These are phyloP conservation scores for Dilophus febrilis DNA, from an alignment of 2,888 invertebrate species.

Conservation along the genomic window DNA sequence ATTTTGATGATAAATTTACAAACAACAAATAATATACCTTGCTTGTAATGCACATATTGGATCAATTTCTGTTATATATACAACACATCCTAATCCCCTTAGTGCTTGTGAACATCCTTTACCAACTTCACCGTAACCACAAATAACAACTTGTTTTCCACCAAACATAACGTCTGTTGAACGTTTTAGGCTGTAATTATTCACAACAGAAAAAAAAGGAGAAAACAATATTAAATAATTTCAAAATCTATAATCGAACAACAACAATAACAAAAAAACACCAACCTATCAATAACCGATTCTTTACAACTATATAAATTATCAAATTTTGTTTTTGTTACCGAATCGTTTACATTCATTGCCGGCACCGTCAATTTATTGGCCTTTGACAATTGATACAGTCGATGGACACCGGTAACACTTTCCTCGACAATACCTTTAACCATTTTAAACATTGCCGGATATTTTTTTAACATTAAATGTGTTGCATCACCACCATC, in stretches of 20 bases:
- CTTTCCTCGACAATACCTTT: slow-evolving; percentile 96
- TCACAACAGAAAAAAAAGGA: background rate
- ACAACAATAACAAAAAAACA: slow-evolving; percentile 1
- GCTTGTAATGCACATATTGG: slow-evolving; percentile 96
- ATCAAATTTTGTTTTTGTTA: slow-evolving; percentile 96
- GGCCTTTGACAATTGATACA: slow-evolving; percentile 89
- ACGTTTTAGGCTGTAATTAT: slow-evolving; percentile 29
- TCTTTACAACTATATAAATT: slow-evolving; percentile 92
- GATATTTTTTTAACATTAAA: slow-evolving; percentile 89
- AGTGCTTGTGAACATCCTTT: slow-evolving; percentile 93
- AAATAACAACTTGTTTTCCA: slow-evolving; percentile 89
- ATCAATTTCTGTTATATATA: slow-evolving; percentile 80
- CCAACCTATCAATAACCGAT: slow-evolving; percentile 66
- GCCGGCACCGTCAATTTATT: slow-evolving; percentile 89
- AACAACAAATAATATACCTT: no score
- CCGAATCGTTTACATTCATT: slow-evolving; percentile 97
- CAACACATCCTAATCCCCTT: slow-evolving; percentile 87
- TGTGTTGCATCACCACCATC: slow-evolving; percentile 96
- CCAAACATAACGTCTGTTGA: slow-evolving; percentile 85
- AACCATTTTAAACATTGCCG: slow-evolving; percentile 80
- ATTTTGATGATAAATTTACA: no score
- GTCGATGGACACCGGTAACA: slow-evolving; percentile 92
- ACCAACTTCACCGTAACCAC: slow-evolving; percentile 94
- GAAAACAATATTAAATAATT: background rate
- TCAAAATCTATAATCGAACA: background rate